Base-by-base conservation (phyloP, 2,888 invertebrate species). In the Mimachlamys varia region DNA sequence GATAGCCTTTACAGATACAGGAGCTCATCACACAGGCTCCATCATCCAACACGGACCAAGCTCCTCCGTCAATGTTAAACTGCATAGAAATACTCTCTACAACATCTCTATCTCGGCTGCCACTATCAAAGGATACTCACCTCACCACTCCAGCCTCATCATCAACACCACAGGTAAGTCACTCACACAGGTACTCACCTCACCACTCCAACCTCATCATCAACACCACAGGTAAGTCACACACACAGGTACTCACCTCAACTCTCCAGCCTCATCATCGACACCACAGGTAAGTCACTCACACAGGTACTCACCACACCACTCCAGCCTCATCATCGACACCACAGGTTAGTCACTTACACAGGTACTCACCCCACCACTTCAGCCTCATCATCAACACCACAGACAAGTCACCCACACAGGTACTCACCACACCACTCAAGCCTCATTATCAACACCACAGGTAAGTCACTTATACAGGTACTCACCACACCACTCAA, bases 101-200 rank as follows among this genome's bases (percentile, higher is more conserved):
- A 76, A 76, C 15, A 33, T 76, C 12, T 76, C 76, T 15, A 76
- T 76, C 33, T 10, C 27, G 0, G 76, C 76, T 76, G 76, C 76
- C 19, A 76, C 76, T 27, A 27, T 33, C 27, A 76, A 76, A 33
- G 76, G 76, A 33, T 76, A 76, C 76, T 76, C 76, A 33, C 76
- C 2, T 15, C 12, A 33, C 33, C 27, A 76, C 76, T 76, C 76
- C 76, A 76, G 76, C 17, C 76, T 76, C 33, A 76, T 76, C 76
- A 76, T 76, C 76, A 27, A 76, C 76, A 76, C 76, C 76, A 76
- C 76, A 76, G 76, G 76, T 76, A 76, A 33, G 76, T 76, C 7
- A 76, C 33, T 76, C 7, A 76, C 33, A 76, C 33, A 76, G 76
- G 27, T 76, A 76, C 33, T 33, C 76, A 76, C 76, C 76, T 27